Conservation (phyloP, 2,888 invertebrate genomes). For the Drosophila siamana region DNA sequence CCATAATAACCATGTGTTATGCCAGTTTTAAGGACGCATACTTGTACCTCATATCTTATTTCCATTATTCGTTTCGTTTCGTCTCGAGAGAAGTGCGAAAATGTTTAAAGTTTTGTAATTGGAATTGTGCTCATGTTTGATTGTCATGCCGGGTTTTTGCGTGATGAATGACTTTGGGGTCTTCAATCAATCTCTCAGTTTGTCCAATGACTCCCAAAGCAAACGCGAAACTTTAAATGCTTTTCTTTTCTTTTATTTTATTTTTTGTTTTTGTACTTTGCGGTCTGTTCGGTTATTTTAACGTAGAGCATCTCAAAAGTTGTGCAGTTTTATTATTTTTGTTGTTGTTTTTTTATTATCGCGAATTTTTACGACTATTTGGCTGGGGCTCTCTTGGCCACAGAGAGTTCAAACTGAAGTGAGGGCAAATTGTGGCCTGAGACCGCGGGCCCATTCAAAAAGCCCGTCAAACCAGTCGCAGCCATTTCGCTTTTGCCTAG, state of each 20-base stretch:
- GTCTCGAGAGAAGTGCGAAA: not conserved
- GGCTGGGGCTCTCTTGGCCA: slow-evolving; percentile 47
- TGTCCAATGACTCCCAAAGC: slow-evolving; percentile 27
- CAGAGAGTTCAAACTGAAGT: slow-evolving; percentile 67
- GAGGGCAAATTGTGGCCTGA: slow-evolving; percentile 58
- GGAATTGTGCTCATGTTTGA: slow-evolving; percentile 3
- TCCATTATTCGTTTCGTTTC: not conserved
- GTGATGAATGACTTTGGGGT: slow-evolving; percentile 70
- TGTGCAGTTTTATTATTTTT: slow-evolving; percentile 49
- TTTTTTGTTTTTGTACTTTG: too few relatives aligned
- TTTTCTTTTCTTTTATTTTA: not conserved
- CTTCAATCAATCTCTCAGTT: slow-evolving; percentile 63
- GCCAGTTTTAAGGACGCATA: not conserved
- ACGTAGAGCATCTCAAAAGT: slow-evolving; percentile 48
- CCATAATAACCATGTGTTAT: slow-evolving; percentile 4
- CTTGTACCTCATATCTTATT: not conserved
- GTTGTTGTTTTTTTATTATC: slow-evolving; percentile 51
- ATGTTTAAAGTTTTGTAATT: slow-evolving; percentile 1
- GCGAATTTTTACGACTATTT: slow-evolving; percentile 74
- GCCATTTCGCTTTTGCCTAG: slow-evolving; percentile 71
- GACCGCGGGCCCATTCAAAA: slow-evolving; percentile 72
- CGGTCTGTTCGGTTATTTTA: slow-evolving; percentile 15
- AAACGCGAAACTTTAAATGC: slow-evolving; percentile 29
- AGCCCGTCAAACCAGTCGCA: slow-evolving; percentile 75
- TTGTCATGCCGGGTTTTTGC: slow-evolving; percentile 16